Conservation (phyloP, 2,113 vertebrate genomes). For the Cranoglanis bouderius region DNA sequence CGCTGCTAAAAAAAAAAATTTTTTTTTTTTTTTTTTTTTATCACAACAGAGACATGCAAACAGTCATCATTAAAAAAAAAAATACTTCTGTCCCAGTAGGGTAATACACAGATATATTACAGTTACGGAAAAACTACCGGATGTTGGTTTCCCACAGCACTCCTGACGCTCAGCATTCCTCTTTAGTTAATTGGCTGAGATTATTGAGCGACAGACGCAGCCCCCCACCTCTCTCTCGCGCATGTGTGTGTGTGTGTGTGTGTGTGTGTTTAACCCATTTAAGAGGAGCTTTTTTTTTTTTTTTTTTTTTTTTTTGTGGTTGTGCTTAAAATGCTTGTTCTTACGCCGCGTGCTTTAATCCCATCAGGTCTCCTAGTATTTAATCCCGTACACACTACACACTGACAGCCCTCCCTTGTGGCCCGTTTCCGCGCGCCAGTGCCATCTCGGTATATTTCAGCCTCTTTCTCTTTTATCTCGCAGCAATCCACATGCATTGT, state of each 20-base stretch:
- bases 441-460: slow-evolving; percentile 53
- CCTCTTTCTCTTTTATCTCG: slow-evolving; percentile 47
- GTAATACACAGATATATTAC: not conserved
- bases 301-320: too few species aligned
- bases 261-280: not conserved
- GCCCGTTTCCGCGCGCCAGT: slow-evolving; percentile 57
- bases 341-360: slow-evolving; percentile 63
- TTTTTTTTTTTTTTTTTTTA: not conserved
- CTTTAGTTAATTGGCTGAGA: slow-evolving; percentile 53
- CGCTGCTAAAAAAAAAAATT: not conserved
- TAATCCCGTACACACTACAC: slow-evolving; percentile 66
- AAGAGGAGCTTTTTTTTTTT: not conserved
- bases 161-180: slow-evolving; percentile 33
- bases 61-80: not conserved
- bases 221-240: not conserved
- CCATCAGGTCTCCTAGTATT: slow-evolving; percentile 61
- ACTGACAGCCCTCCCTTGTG: slow-evolving; percentile 45
- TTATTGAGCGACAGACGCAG: slow-evolving; percentile 53
- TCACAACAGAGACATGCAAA: not conserved
- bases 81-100: not conserved
- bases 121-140: not conserved
- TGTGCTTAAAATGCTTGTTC: not conserved
- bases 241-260: not conserved
- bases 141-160: slow-evolving; percentile 36
- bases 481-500: slow-evolving; percentile 44